Evolutionary conservation across 1,140 invertebrate species (phyloP), one percentile per base, ranked within the genome.

Genomic region (Batillaria attramentaria): DNA sequence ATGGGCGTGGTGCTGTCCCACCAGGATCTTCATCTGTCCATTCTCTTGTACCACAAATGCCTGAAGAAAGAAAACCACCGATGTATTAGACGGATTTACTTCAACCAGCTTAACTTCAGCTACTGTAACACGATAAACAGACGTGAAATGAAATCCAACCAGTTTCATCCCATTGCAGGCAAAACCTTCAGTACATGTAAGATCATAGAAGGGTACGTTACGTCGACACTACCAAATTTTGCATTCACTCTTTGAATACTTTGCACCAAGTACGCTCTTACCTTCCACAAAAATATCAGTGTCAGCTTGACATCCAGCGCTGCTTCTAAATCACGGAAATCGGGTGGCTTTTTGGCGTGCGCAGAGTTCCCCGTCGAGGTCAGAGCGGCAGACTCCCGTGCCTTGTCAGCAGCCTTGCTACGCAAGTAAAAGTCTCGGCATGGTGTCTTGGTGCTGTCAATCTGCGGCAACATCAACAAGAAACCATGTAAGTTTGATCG

Each of bases 201-300:
- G n/a, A n/a, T n/a, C n/a, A n/a, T n/a, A n/a, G n/a, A n/a, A n/a
- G n/a, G n/a, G n/a, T n/a, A n/a, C n/a, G n/a, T n/a, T n/a, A n/a
- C n/a, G n/a, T n/a, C n/a, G n/a, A n/a, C n/a, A n/a, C n/a, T n/a
- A n/a, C n/a, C n/a, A n/a, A n/a, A n/a, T n/a, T n/a, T n/a, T n/a
- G n/a, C n/a, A n/a, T n/a, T n/a, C n/a, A n/a, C n/a, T n/a, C n/a
- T n/a, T n/a, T n/a, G n/a, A n/a, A n/a, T n/a, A n/a, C n/a, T n/a
- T n/a, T n/a, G n/a, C n/a, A n/a, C n/a, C n/a, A n/a, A n/a, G n/a
- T n/a, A n/a, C n/a, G n/a, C n/a, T n/a, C 70, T 77, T 82, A 90
- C 89, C 86, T 90, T 88, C 90, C 90, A 91, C 24, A 91, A 69
- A 43, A 89, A 86, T 31, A 91, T 85, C 4, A 91, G 76, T 10